Evolutionary conservation across 1,140 invertebrate species (phyloP), one percentile per base, ranked within the genome.

Genomic region (Berghia stephanieae): DNA sequence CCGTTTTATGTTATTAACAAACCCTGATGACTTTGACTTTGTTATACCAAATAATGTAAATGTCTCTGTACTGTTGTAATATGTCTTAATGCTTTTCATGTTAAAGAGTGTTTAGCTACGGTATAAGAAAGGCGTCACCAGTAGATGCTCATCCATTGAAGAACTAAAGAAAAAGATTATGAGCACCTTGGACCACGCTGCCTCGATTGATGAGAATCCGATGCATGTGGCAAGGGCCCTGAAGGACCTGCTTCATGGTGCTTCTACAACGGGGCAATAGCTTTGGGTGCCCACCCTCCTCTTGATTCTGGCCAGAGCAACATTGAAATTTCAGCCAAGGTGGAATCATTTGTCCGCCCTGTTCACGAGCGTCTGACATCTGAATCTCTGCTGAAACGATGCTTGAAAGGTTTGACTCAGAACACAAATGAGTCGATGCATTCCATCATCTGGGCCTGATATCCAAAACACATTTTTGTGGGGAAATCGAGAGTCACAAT

Each of bases 231-330:
- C 5, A 13, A 44, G 18, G 75, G 78, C 52, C 78, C 73, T 31
- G n/a, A 42, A 16, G 72, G 46, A 21, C 16, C 27, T 1, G 27
- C 31, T 8, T 70, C 72, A 18, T 79, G 78, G 73, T 79, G 78
- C 66, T 79, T 79, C 42, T 79, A 60, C 67, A 55, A 75, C 1
- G 70, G 43, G 40, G 73, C 72, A n/a, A 0, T 71, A 2, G 52
- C 73, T n/a, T 18, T 2, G 1, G 72, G 67, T 31, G 69, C 60
- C 10, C 44, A 38, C 24, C 3, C 18, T 2, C 66, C 75, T 27
- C 55, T n/a, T 13, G 66, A 69, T 4, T 0, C 43, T 5, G 46
- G 34, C n/a, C 36, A 74, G 31, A 66, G 18, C 21, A 2, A 21
- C 16, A 31, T 55, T n/a, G n/a, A n/a, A n/a, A n/a, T n/a, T n/a